phyloP scores from a whole-genome alignment of 2,888 invertebrate genomes.

The Xanthorhoe spadicearia region DNA sequence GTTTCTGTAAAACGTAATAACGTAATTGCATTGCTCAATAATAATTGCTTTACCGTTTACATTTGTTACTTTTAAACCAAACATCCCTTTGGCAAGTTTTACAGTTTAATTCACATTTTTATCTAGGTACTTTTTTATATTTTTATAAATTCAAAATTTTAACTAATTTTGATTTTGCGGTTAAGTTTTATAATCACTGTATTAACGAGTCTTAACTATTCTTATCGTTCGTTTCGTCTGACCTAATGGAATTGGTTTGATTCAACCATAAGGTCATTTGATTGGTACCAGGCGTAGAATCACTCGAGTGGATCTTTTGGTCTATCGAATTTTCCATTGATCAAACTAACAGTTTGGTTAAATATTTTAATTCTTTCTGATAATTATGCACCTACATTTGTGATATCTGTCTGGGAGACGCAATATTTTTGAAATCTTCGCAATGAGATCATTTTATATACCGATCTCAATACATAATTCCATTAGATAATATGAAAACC shows the following conservation, averaged over 20 bases:
- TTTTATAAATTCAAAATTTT: background rate
- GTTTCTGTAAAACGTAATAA: background rate
- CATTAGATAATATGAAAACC: no score
- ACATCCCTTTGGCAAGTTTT: background rate
- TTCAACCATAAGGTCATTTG: slow-evolving; percentile 5
- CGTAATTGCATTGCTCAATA: background rate
- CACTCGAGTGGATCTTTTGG: no score
- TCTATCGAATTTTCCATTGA: no score
- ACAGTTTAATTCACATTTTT: background rate
- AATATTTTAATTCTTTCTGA: no score
- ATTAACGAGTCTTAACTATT: background rate
- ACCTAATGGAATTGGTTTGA: slow-evolving; percentile 6
- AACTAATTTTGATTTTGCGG: background rate
- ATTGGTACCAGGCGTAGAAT: slow-evolving; percentile 3
- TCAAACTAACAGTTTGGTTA: no score
- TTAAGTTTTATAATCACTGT: slow-evolving; percentile 1
- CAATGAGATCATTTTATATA: no score
- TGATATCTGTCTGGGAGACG: no score
- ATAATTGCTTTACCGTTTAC: background rate
- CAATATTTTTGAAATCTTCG: no score
- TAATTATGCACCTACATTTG: no score
- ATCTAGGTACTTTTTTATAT: background rate
- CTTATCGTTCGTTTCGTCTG: slow-evolving; percentile 2
- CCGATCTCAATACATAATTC: no score
- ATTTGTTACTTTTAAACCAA: background rate